Conservation (phyloP, 2,888 invertebrate species). For the Matsumyia berberina region DNA sequence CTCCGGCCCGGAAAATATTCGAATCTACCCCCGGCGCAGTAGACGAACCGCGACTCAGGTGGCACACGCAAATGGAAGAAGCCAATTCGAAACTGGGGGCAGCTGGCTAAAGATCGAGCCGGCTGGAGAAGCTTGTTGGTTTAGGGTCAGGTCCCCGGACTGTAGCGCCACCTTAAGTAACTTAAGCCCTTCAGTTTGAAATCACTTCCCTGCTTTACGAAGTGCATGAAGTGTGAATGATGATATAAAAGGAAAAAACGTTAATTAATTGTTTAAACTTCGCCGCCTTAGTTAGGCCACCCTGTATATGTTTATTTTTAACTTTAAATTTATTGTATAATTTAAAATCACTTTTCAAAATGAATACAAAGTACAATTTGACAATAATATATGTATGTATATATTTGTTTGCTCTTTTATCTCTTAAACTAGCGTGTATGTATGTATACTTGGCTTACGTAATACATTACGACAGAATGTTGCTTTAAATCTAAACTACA, state of each 20-base stretch:
- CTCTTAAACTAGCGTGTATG: constrained; percentile 21
- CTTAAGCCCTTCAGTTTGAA: too few species aligned
- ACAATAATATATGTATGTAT: constrained; percentile 58
- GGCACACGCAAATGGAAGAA: too few species aligned
- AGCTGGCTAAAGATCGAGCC: too few species aligned
- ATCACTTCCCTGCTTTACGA: too few species aligned
- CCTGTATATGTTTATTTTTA: constrained; percentile 19
- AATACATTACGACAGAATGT: constrained; percentile 51
- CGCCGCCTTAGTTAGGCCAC: not conserved
- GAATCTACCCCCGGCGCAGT: too few species aligned
- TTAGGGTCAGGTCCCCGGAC: too few species aligned
- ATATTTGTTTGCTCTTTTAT: constrained; percentile 18
- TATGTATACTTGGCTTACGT: constrained; percentile 44
- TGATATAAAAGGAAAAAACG: not conserved
- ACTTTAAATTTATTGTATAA: constrained; percentile 43
- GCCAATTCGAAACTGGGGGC: too few species aligned
- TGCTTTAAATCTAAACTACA: constrained; percentile 42
- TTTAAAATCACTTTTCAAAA: constrained; percentile 70
- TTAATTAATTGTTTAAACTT: not conserved
- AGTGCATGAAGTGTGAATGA: too few species aligned
- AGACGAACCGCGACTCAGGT: too few species aligned
- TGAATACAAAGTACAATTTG: constrained; percentile 52
- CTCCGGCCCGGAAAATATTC: too few species aligned
- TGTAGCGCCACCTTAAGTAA: too few species aligned
- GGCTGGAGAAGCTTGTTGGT: too few species aligned